These are phyloP conservation scores for Porites divaricata DNA, from an alignment of 92 coral and sea anemone genomes.

Conservation along the genomic window DNA sequence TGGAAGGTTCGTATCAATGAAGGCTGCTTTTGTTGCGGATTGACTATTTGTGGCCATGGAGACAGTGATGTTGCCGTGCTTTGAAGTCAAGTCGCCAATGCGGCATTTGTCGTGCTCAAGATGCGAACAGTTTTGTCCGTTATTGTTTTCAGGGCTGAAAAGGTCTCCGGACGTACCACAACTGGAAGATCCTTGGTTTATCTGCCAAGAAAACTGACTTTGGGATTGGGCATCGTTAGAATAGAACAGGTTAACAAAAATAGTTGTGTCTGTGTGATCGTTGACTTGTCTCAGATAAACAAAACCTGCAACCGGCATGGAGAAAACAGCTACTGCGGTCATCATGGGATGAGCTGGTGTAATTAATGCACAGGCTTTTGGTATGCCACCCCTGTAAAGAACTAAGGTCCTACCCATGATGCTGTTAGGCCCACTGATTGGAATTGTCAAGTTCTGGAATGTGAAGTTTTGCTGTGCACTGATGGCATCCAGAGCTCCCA, in stretches of 20 bases:
- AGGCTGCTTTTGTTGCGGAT: conserved; percentile 60
- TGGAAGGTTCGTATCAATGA: conserved; percentile 71
- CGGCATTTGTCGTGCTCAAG: conserved; percentile 57
- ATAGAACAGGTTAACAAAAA: conserved; percentile 78
- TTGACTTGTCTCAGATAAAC: conserved; percentile 80
- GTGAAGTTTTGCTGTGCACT: conserved; percentile 29
- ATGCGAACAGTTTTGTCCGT: conserved; percentile 38
- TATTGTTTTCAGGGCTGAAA: conserved; percentile 53
- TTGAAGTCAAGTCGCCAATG: conserved; percentile 65
- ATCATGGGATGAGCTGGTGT: conserved; percentile 51
- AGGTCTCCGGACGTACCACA: conserved; percentile 43
- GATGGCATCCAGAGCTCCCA: conserved; percentile 57
- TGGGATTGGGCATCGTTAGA: conserved; percentile 47
- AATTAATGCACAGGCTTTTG: conserved; percentile 88
- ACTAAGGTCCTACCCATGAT: conserved; percentile 86
- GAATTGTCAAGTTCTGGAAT: conserved; percentile 56
- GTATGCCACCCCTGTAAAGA: conserved; percentile 53
- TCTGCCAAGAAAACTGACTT: conserved; percentile 53
- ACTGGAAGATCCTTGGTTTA: conserved; percentile 28
- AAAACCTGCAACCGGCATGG: conserved; percentile 85
- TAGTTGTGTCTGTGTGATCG: conserved; percentile 55
- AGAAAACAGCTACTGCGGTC: conserved; percentile 73
- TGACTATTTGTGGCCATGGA: conserved; percentile 68
- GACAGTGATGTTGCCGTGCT: conserved; percentile 61
- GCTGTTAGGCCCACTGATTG: conserved; percentile 77